These are phyloP conservation scores for Saccopteryx bilineata DNA, from an alignment of 2,113 vertebrate species.

Conservation along the genomic window DNA sequence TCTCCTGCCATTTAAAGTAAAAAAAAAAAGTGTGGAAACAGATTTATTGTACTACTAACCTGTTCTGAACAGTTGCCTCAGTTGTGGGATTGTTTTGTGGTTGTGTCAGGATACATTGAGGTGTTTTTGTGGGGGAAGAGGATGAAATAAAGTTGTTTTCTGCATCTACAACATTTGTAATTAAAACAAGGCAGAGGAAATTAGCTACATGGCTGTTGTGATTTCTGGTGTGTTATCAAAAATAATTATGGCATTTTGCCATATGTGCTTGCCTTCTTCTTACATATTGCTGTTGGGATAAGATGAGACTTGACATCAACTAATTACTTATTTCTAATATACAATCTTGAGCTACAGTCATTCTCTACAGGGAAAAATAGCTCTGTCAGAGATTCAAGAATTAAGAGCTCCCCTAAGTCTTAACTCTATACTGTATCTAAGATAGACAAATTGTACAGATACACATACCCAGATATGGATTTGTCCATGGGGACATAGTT, in stretches of 20 bases:
- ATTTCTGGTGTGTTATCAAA: conserved; percentile 74
- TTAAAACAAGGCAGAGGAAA: conserved; percentile 76
- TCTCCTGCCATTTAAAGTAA: conserved; percentile 7
- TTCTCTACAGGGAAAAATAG: neutral
- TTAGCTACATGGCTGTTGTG: conserved; percentile 69
- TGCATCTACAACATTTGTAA: conserved; percentile 72
- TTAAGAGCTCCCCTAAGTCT: conserved; percentile 56
- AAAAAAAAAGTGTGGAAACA: conserved; percentile 19
- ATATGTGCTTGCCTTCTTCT: conserved; percentile 60
- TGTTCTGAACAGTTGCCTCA: conserved; percentile 38
- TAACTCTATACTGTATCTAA: conserved; percentile 2
- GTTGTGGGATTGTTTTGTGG: conserved; percentile 22
- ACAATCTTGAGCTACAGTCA: conserved; percentile 24
- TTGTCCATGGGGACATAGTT: conserved; percentile 45
- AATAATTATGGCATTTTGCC: conserved; percentile 76
- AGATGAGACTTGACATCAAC: conserved; percentile 69
- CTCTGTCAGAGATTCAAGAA: conserved; percentile 33
- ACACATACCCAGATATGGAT: conserved; percentile 31
- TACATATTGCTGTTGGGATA: conserved; percentile 65
- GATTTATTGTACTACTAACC: conserved; percentile 35
- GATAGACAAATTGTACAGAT: conserved; percentile 28
- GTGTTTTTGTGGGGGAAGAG: neutral
- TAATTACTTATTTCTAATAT: conserved; percentile 80
- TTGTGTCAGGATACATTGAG: neutral
- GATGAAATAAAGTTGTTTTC: conserved; percentile 62